Evolutionary conservation across 2,888 invertebrate genomes (phyloP), one percentile per base, ranked within the genome.

Genomic region (Polyommatus iphigenia): DNA sequence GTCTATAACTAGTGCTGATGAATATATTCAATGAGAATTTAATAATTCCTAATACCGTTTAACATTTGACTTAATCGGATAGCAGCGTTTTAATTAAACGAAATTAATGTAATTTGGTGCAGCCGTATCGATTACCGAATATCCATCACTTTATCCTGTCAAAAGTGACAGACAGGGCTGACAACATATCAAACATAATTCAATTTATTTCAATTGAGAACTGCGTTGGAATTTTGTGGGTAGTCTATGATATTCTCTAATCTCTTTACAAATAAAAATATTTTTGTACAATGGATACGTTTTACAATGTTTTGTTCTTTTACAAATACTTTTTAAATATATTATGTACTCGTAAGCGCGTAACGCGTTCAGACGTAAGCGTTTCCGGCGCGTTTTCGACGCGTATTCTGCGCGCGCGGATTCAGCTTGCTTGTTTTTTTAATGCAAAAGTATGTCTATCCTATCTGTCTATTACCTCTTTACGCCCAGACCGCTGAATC

Each of bases 151-250:
- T 57, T 57, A 46, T 41, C 73, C 7, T 15, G 73, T 50, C 73
- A 73, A 15, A 72, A 72, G 41, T 72, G 72, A 72, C 41, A 72
- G 72, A 36, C 41, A 72, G 72, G 72, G 72, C 20, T 77, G 67
- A 46, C 50, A 77, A 50, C 67, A 54, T 77, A 67, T 54, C 54
- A 54, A 54, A 73, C 59, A 5, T 46, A 75, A 50, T 75, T 77
- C 76, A 59, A 77, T 50, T 77, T 36, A 13, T 67, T 67, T 67
- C 18, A 32, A 67, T 67, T 3, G 79, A 76, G 78, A 79, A 82
- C 81, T 77, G 6, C 18, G 32, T 32, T 1, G 20, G n/a, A 20
- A 54, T 54, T 8, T 62, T 62, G 10, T 62, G 20, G 1, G 10
- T 3, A 59, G 20, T 7, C 2, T 20, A 59, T 2, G 20, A 59